phyloP scores from a whole-genome alignment of 2,888 invertebrate genomes.

The Heliconius cydno region DNA sequence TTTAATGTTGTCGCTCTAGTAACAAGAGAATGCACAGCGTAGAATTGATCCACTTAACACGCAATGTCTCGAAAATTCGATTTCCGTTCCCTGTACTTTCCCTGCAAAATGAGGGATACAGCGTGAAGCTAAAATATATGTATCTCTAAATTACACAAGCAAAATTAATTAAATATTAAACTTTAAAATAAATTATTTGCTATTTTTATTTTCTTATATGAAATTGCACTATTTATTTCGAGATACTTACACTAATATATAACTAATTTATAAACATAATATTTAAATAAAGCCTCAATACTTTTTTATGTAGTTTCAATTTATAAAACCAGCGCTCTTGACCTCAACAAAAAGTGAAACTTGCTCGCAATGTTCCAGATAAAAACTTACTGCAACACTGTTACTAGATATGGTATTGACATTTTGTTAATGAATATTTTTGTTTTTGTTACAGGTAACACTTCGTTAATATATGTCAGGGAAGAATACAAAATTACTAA shows the following conservation, averaged over 20 bases:
- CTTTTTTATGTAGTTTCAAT: slow-evolving; percentile 7
- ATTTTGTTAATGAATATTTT: slow-evolving; percentile 7
- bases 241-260: neutral
- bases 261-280: neutral
- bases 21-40: no score
- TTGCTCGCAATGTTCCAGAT: slow-evolving; percentile 16
- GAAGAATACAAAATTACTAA: neutral
- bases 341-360: slow-evolving; percentile 31
- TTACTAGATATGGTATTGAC: slow-evolving; percentile 19
- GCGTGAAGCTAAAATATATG: no score
- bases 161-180: no score
- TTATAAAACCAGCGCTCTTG: slow-evolving; percentile 35
- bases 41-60: no score
- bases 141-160: no score
- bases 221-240: no score
- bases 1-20: no score
- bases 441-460: slow-evolving; percentile 14
- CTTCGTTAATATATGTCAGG: neutral
- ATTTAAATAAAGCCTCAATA: neutral
- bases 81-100: no score
- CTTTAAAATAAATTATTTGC: no score
- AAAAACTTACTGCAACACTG: slow-evolving; percentile 16
- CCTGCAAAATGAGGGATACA: no score
- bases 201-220: no score
- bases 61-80: no score